These are phyloP conservation scores for Apamea epomidion DNA, from an alignment of 2,888 invertebrate genomes.

Conservation along the genomic window DNA sequence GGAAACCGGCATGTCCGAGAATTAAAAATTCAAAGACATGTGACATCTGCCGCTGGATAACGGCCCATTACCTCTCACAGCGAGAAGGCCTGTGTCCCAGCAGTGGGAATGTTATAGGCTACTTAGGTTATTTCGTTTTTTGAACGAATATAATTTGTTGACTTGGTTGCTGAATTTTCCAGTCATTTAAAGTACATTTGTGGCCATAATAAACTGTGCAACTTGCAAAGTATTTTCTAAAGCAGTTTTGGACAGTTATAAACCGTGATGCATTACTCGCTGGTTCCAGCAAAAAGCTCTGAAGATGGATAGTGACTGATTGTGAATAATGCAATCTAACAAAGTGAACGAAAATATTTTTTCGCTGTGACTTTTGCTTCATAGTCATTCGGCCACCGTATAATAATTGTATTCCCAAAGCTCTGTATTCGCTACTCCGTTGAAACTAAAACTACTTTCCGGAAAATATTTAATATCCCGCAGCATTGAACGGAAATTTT, in stretches of 20 bases:
- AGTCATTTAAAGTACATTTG: neutral
- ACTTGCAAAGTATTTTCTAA: constrained; percentile 12
- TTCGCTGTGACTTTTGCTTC: too few relatives aligned
- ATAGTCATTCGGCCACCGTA: too few relatives aligned
- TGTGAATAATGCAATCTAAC: constrained; percentile 4
- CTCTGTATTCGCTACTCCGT: neutral
- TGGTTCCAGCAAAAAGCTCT: constrained; percentile 2
- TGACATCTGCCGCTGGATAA: too few relatives aligned
- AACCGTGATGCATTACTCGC: constrained; percentile 25
- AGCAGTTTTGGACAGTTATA: constrained; percentile 14
- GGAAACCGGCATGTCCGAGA: too few relatives aligned
- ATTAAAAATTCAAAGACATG: too few relatives aligned
- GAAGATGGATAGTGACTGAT: constrained; percentile 13
- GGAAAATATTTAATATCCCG: constrained; percentile 5
- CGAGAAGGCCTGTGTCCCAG: too few relatives aligned
- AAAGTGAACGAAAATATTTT: neutral
- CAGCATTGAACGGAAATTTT: neutral
- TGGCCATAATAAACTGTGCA: too few relatives aligned
- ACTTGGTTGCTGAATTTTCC: neutral
- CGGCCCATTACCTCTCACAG: too few relatives aligned
- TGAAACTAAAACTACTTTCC: neutral
- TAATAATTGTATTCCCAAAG: neutral
- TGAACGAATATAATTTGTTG: too few relatives aligned
- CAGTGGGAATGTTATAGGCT: too few relatives aligned
- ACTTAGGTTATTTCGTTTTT: too few relatives aligned